Percentiles rank a stretch among this genome's conserved stretches.
Evolutionary conservation across 2,888 invertebrate species (phyloP).

Genomic region (Zele albiditarsus): DNA sequence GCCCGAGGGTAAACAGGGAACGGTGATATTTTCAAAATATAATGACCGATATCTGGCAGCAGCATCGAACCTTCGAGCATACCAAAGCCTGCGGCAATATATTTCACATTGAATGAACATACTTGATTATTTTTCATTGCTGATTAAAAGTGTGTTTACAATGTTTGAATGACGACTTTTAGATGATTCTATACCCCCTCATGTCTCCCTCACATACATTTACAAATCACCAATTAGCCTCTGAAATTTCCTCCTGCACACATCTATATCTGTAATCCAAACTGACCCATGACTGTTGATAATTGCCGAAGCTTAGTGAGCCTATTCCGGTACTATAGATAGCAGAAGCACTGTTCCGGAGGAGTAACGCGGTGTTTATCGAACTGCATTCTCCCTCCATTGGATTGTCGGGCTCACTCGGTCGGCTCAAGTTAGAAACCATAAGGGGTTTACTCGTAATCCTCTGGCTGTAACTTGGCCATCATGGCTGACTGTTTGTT

Average conservation of each 20-base stretch:
- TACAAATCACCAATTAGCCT: neutral
- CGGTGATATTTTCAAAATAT: conserved; percentile 65
- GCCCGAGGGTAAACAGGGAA: conserved; percentile 50
- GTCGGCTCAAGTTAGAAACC: conserved; percentile 53
- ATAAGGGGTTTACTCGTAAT: conserved; percentile 62
- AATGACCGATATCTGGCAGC: conserved; percentile 63
- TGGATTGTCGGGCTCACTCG: conserved; percentile 58
- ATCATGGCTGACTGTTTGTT: conserved; percentile 61
- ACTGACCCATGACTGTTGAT: conserved; percentile 55
- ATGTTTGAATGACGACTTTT: neutral
- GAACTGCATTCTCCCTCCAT: conserved; percentile 63
- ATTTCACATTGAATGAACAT: neutral
- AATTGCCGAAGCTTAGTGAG: conserved; percentile 60
- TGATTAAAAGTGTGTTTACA: neutral
- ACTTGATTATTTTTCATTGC: neutral
- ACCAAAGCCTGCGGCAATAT: conserved; percentile 7
- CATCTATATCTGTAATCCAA: conserved; percentile 57
- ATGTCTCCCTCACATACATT: neutral
- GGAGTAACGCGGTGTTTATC: conserved; percentile 70
- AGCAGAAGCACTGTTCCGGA: conserved; percentile 63
- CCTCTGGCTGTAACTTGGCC: conserved; percentile 58
- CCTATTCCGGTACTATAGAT: conserved; percentile 45
- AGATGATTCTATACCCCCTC: neutral
- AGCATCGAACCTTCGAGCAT: conserved; percentile 56
- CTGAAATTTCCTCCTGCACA: neutral